Base-by-base conservation (phyloP, 2,113 vertebrate genomes). In the Rhabdornis inornatus region DNA sequence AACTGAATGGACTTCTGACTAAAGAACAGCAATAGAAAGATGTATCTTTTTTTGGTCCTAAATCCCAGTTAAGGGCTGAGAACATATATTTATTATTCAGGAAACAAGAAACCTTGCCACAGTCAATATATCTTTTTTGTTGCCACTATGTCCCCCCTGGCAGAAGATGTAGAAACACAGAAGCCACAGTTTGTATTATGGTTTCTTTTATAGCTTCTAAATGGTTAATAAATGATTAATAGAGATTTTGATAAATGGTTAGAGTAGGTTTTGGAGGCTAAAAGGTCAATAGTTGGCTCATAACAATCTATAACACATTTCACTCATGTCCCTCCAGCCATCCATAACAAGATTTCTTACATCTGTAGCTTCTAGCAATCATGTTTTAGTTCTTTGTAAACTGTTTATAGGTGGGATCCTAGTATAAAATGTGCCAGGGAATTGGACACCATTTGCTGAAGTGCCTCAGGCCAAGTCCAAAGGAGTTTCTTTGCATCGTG, bases 211-310 rank as follows among this genome's bases (percentile, higher is more conserved):
- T 79, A 85, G 40, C 57, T 85, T 94, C 40, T 90, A 94, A 96
- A 95, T 93, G 53, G 87, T 96, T 96, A 96, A 93, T 94, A 94
- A 90, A 94, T 96, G 78, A 94, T 96, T 93, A 95, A 95, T 90
- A 87, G 52, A 87, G 10, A 15, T 82, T 96, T 95, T 87, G 53
- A 91, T 91, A 94, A 90, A 94, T 91, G 72, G 33, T 44, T 87
- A 71, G 74, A 93, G 87, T 47, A 79, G 49, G 15, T 52, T 92
- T 91, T 68, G 57, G 81, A 87, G 87, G 74, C 61, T 85, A 82
- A 92, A 92, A 93, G 92, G 96, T 96, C 92, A 96, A 85, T 82
- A 93, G 70, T 68, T 71, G 39, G 24, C 81, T 94, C 92, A 83
- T 82, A 93, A 84, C 78, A 75, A 94, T 79, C 82, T 91, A 82